A percentile compares a stretch with the other conserved stretches of the same genome.
phyloP scores from a whole-genome alignment of 2,797 vertebrate genomes.

The Scolopax rusticola region DNA sequence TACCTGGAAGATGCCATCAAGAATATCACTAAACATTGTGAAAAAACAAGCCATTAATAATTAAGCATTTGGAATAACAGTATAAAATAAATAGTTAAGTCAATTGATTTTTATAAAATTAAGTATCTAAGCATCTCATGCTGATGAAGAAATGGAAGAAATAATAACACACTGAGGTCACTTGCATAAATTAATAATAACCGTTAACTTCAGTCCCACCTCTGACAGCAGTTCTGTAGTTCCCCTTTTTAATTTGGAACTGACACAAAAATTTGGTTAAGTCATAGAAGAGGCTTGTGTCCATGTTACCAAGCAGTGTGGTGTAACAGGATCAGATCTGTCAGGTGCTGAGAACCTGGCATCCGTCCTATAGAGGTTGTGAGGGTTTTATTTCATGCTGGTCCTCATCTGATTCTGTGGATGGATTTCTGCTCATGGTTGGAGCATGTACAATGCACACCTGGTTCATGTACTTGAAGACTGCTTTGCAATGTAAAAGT shows the following conservation, averaged over 20 bases:
- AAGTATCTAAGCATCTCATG: background rate
- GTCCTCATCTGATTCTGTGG: background rate
- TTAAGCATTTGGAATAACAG: background rate
- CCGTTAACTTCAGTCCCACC: background rate
- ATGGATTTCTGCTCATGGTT: slow-evolving; percentile 15
- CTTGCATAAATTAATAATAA: background rate
- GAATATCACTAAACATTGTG: background rate
- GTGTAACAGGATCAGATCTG: slow-evolving; percentile 7
- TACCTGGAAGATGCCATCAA: background rate
- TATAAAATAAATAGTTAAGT: background rate
- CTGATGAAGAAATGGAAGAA: background rate
- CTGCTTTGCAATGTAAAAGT: slow-evolving; percentile 40
- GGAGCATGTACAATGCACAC: background rate
- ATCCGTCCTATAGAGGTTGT: background rate
- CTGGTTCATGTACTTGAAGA: background rate
- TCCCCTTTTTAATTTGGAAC: background rate
- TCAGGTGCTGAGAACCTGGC: background rate
- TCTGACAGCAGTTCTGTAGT: background rate
- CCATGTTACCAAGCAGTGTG: background rate
- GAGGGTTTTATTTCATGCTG: slow-evolving; percentile 27
- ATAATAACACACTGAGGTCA: background rate
- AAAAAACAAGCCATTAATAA: background rate
- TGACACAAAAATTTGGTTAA: background rate
- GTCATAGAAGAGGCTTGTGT: background rate
- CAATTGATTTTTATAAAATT: background rate